phyloP scores from a whole-genome alignment of 1,140 invertebrate species.

The Hermetia illucens region DNA sequence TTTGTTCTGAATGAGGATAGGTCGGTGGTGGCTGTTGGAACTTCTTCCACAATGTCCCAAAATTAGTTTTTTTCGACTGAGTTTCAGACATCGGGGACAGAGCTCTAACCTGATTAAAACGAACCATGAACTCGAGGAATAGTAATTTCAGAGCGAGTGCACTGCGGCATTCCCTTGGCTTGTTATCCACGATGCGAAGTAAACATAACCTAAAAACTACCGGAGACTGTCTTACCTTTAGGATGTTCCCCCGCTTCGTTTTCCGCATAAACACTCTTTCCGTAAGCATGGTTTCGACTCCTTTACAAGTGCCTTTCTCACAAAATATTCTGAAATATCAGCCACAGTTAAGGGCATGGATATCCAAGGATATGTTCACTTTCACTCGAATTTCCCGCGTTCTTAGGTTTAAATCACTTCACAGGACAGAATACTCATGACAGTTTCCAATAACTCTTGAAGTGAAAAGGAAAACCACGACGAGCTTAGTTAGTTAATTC shows the following conservation, averaged over 20 bases:
- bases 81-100: no score
- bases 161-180: conserved; percentile 2
- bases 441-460: neutral
- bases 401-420: neutral
- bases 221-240: conserved; percentile 36
- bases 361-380: neutral
- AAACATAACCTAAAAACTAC: conserved; percentile 7
- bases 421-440: neutral
- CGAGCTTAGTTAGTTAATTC: neutral
- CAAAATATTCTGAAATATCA: neutral
- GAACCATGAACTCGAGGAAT: conserved; percentile 1
- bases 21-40: no score
- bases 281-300: conserved; percentile 20
- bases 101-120: no score
- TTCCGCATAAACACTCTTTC: conserved; percentile 41
- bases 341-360: neutral
- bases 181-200: conserved; percentile 4
- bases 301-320: neutral
- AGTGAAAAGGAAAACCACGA: neutral
- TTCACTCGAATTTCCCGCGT: neutral
- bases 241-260: conserved; percentile 43
- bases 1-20: no score
- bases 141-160: neutral
- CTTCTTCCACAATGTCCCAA: no score
- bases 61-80: no score